Base-by-base conservation (phyloP, 2,797 vertebrate genomes). In the Gymnothorax javanicus region DNA sequence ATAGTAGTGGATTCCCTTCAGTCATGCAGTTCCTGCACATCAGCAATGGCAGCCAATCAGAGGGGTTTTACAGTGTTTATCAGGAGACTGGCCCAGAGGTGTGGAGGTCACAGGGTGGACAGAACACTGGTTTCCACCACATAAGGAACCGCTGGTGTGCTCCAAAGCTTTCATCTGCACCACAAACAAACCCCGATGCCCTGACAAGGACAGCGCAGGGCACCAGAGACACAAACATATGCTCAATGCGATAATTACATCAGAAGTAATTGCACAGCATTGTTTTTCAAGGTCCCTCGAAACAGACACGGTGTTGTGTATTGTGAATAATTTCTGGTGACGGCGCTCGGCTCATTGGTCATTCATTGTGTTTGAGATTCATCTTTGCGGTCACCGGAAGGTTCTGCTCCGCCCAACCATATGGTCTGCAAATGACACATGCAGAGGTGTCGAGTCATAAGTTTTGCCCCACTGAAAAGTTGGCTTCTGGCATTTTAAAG, bases 1-100 rank as follows among this genome's bases (percentile, higher is more conserved):
- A 60, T 15, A 2, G 64, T 81, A 64, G 75, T 50, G 43, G n/a
- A 15, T 43, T 43, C 33, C 33, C 33, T 43, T 43, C 33, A 43
- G 33, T 43, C 33, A 1, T 2, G 43, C 57, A 62, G 27, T 75
- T 81, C 75, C 85, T 82, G 52, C 11, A 73, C 57, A 73, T 43
- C 60, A 64, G 54, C 82, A 81, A 86, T 56, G 85, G 82, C 59
- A 7, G 58, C 57, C 57, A 17, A 73, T 81, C 27, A 27, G 9
- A 54, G 3, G 8, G 4, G 33, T 43, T 23, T 64, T 5, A 15
- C 62, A 64, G 62, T 64, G 5, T 23, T 17, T 17, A 23, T 20
- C 62, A 23, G 62, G 20, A 7, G 54, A 23, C 57, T 67, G 85
- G 43, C 59, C 3, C 57, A 62, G 11, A 13, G 33, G 11, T 20